Evolutionary conservation across 2,797 vertebrate genomes (phyloP).

Genomic region (Crocodylus rhombifer): DNA sequence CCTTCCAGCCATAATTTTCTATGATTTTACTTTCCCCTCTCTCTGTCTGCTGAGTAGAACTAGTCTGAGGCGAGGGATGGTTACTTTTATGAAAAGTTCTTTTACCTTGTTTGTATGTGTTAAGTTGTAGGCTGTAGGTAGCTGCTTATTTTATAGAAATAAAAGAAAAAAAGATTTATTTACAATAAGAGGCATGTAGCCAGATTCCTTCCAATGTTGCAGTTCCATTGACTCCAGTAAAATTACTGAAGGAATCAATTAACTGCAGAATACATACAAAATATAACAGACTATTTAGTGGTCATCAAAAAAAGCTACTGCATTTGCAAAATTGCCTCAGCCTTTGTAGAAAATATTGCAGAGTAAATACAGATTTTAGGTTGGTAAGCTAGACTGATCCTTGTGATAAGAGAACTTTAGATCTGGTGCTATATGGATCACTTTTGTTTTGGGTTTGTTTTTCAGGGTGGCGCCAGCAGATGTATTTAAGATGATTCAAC

Average conservation of each 20-base stretch:
- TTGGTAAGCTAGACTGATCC: not conserved
- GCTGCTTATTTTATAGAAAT: not conserved
- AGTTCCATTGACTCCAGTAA: not conserved
- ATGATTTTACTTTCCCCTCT: not conserved
- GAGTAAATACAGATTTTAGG: not conserved
- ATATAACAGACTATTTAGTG: not conserved
- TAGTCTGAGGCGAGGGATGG: not conserved
- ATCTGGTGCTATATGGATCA: not conserved
- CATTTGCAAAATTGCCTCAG: not conserved
- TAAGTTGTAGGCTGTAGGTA: not conserved
- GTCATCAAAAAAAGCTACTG: not conserved
- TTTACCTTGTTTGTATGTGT: not conserved
- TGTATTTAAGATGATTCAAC: constrained; percentile 70
- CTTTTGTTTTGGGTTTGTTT: not conserved
- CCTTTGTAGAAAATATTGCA: not conserved
- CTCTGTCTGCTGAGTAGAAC: not conserved
- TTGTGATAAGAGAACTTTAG: not conserved
- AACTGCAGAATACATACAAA: not conserved
- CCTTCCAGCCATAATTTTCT: no score
- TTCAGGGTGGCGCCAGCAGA: constrained; percentile 34
- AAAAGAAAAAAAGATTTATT: not conserved
- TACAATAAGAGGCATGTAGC: not conserved
- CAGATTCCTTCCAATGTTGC: not conserved
- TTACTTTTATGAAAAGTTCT: not conserved
- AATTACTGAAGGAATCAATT: not conserved